Conservation (phyloP, 2,113 vertebrate genomes). For the Pitta sordida region DNA sequence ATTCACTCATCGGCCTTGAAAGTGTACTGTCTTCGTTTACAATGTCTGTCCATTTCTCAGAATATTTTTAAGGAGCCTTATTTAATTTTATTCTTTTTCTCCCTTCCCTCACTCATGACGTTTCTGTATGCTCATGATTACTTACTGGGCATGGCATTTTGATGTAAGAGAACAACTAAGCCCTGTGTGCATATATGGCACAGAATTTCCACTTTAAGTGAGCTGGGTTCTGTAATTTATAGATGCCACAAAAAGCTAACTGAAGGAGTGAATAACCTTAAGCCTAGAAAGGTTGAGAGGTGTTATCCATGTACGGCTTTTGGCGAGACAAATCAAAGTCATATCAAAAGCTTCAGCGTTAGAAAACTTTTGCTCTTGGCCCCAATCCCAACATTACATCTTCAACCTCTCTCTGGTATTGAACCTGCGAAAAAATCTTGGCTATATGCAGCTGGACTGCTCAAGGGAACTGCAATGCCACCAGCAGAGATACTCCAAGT, state of each 20-base stretch:
- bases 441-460: neutral
- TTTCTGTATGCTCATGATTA: neutral
- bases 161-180: neutral
- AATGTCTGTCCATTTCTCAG: neutral
- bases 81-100: neutral
- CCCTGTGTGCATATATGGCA: neutral
- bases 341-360: neutral
- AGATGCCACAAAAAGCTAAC: neutral
- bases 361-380: neutral
- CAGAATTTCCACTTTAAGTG: neutral
- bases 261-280: neutral
- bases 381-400: fast-evolving
- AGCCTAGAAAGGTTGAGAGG: neutral
- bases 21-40: neutral
- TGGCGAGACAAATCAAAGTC: neutral
- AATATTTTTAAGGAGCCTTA: neutral
- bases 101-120: neutral
- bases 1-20: neutral
- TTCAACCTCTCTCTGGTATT: neutral
- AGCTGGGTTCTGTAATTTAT: neutral
- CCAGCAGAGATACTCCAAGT: neutral
- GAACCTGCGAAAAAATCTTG: neutral
- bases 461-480: neutral
- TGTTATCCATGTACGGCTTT: neutral
- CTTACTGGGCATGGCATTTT: neutral